phyloP scores from a whole-genome alignment of 2,113 vertebrate species.

The Romanogobio albipinnatus region DNA sequence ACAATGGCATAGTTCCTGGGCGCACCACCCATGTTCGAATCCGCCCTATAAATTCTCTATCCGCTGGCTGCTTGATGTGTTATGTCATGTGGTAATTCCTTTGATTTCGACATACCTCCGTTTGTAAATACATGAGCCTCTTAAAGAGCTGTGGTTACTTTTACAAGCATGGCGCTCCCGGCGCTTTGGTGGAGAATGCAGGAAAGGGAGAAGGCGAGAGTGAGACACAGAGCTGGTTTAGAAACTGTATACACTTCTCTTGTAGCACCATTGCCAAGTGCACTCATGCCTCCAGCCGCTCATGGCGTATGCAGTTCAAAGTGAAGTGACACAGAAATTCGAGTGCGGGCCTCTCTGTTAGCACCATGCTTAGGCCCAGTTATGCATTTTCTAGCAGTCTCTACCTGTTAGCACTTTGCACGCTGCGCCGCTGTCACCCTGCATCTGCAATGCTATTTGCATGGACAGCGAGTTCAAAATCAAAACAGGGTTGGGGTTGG shows the following conservation, averaged over 20 bases:
- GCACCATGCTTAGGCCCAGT: slow-evolving; percentile 66
- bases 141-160: slow-evolving; percentile 98
- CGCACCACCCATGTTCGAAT: slow-evolving; percentile 82
- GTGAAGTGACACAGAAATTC: slow-evolving; percentile 65
- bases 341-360: slow-evolving; percentile 61
- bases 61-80: slow-evolving; percentile 97
- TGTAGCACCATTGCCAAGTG: slow-evolving; percentile 70
- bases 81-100: slow-evolving; percentile 99
- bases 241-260: slow-evolving; percentile 72
- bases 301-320: slow-evolving; percentile 54
- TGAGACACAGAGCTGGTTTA: slow-evolving; percentile 57
- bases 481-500: background rate
- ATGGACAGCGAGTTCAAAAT: background rate
- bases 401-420: slow-evolving; percentile 76
- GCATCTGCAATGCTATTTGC: background rate
- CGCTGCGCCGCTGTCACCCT: slow-evolving; percentile 58
- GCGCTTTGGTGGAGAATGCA: slow-evolving; percentile 87
- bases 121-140: slow-evolving; percentile 98
- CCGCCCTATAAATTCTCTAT: slow-evolving; percentile 91
- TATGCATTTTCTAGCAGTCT: slow-evolving; percentile 73
- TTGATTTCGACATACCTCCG: slow-evolving; percentile 98
- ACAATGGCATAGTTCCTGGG: slow-evolving; percentile 78
- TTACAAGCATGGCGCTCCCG: slow-evolving; percentile 87
- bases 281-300: slow-evolving; percentile 62
- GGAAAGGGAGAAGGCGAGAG: slow-evolving; percentile 62